Conservation (phyloP, 2,888 invertebrate species). For the Tiphia femorata region DNA sequence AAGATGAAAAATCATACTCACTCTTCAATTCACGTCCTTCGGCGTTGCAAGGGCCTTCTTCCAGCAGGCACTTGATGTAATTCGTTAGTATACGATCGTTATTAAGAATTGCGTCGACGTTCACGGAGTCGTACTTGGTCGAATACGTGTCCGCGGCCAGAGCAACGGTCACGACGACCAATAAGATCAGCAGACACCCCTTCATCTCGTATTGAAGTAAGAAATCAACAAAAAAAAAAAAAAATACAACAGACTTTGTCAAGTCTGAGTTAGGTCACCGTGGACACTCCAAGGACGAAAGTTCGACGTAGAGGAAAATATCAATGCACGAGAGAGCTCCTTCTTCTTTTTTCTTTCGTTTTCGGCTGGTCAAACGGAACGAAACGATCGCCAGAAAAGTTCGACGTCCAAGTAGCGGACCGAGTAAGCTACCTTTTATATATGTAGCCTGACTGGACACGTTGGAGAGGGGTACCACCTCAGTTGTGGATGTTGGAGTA, state of each 20-base stretch:
- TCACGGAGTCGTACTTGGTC: constrained; percentile 72
- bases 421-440: constrained; percentile 26
- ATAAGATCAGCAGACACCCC: constrained; percentile 33
- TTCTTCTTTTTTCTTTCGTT: constrained; percentile 7
- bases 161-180: constrained; percentile 40
- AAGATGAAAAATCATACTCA: constrained; percentile 61
- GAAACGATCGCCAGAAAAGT: constrained; percentile 9
- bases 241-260: too few species aligned
- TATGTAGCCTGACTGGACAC: constrained; percentile 10
- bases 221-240: too few species aligned
- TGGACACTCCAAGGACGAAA: neutral
- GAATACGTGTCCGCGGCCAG: constrained; percentile 66
- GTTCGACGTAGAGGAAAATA: neutral
- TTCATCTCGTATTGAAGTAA: too few species aligned
- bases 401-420: neutral
- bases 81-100: constrained; percentile 73
- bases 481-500: neutral
- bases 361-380: constrained; percentile 3
- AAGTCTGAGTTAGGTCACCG: too few species aligned
- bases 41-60: constrained; percentile 73
- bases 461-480: constrained; percentile 10
- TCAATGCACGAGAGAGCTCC: neutral
- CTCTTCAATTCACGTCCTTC: constrained; percentile 75
- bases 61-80: constrained; percentile 75
- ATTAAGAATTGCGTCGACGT: constrained; percentile 73